Base-by-base conservation (phyloP, 2,113 vertebrate genomes). In the Anoplopoma fimbria region DNA sequence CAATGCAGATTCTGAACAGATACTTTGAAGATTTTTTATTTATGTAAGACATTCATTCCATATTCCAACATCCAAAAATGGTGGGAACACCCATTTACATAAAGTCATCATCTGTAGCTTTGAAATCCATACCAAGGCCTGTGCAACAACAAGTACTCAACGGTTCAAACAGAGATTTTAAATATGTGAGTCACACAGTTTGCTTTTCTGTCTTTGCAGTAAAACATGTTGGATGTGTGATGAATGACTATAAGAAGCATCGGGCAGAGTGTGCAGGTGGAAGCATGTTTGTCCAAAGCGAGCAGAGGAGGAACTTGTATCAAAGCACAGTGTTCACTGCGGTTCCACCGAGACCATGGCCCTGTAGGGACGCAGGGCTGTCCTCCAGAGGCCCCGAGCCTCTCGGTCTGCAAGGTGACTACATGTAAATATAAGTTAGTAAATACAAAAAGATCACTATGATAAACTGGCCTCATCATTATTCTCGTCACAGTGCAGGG, bases 401-500 rank as follows among this genome's bases (percentile, higher is more conserved):
- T 38, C 60, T 55, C 36, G 78, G 75, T 6, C 79, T 90, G 29
- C 78, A 85, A 85, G 89, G 89, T 90, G 75, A 87, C 53, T n/a
- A 15, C 29, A 63, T 0, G 23, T 63, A 9, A 47, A 58, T 34
- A 21, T 23, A 5, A 25, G 12, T 17, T 9, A 12, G 0, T 12
- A 34, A 8, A 27, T 13, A 27, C 0, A 10, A 40, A 42, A 40
- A 9, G 4, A 51, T 2, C 19, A 7, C 17, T 38, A 7, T 33
- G 19, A 51, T 40, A 0, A 45, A 3, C 27, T 57, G 7, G 2
- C 3, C 15, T 67, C 1, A 6, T 61, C 7, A 42, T n/a, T 31
- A 0, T 67, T 71, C 3, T 31, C 60, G 27, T 69, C 49, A 13
- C 42, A 95, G 94, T 93, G 65, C 92, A 86, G 81, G 92, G 93